phyloP scores from a whole-genome alignment of 1,140 invertebrate genomes.

The Triops cancriformis region DNA sequence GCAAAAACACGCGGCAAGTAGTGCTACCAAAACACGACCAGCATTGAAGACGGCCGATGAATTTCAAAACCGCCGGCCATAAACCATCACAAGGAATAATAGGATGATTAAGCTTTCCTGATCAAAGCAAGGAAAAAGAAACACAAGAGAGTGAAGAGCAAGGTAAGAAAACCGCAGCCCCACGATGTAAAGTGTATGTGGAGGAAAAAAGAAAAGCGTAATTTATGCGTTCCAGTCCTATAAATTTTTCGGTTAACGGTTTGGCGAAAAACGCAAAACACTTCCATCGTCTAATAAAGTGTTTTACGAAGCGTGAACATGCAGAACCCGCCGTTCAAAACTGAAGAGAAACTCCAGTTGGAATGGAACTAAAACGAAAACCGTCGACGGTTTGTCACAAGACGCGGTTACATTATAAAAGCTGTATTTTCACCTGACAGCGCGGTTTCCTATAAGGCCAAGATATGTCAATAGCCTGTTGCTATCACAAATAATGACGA shows the following conservation, averaged over 20 bases:
- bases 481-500: conserved; percentile 6
- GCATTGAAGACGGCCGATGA: neutral
- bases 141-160: neutral
- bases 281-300: neutral
- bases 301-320: neutral
- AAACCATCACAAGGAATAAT: neutral
- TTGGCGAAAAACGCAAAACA: neutral
- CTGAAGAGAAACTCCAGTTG: no score
- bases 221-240: neutral
- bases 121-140: neutral
- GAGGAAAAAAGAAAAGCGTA: neutral
- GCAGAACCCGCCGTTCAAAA: neutral
- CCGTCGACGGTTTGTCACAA: no score
- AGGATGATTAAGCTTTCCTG: conserved; percentile 10
- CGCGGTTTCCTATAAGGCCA: neutral
- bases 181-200: neutral
- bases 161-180: neutral
- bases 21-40: neutral
- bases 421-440: neutral
- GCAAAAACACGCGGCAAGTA: neutral
- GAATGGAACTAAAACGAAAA: no score
- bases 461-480: neutral
- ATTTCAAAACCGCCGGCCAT: neutral
- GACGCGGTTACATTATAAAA: neutral
- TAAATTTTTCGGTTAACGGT: neutral